These are phyloP conservation scores for Geotria australis DNA, from an alignment of 2,797 vertebrate species.

Conservation along the genomic window DNA sequence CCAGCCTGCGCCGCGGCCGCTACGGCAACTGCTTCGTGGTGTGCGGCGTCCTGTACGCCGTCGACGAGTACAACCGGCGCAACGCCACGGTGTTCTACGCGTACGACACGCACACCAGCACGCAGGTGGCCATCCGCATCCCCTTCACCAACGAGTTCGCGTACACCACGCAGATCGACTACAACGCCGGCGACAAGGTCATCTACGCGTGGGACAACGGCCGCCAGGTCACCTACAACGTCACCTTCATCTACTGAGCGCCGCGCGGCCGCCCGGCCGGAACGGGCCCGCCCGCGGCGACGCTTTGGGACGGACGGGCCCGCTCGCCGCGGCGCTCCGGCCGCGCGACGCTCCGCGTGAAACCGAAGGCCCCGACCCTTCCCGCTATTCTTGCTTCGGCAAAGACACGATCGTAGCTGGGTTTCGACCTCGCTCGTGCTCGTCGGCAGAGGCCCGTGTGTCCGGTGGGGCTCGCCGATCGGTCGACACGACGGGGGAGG, in stretches of 20 bases:
- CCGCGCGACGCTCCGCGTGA: too few species aligned
- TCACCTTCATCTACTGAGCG: conserved; percentile 63
- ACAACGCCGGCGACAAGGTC: conserved; percentile 74
- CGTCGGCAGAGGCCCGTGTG: too few species aligned
- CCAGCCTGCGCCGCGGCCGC: conserved; percentile 43
- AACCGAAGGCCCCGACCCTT: too few species aligned
- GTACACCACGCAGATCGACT: conserved; percentile 77
- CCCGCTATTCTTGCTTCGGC: too few species aligned
- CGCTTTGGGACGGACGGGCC: too few species aligned
- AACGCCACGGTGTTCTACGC: conserved; percentile 72
- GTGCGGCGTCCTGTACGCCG: conserved; percentile 69
- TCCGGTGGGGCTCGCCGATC: too few species aligned
- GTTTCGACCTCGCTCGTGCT: too few species aligned
- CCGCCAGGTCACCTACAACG: conserved; percentile 73
- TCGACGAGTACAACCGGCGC: conserved; percentile 50
- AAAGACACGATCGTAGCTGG: too few species aligned
- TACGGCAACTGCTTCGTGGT: conserved; percentile 84
- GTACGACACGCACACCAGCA: conserved; percentile 93
- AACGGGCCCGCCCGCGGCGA: too few species aligned
- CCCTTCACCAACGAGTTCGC: conserved; percentile 72
- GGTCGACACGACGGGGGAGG: too few species aligned
- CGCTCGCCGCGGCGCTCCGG: too few species aligned
- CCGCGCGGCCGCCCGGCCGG: not conserved
- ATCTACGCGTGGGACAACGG: conserved; percentile 92
- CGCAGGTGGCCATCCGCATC: conserved; percentile 63